Conservation (phyloP, 2,888 invertebrate species). For the Malthinus seriepunctatus region DNA sequence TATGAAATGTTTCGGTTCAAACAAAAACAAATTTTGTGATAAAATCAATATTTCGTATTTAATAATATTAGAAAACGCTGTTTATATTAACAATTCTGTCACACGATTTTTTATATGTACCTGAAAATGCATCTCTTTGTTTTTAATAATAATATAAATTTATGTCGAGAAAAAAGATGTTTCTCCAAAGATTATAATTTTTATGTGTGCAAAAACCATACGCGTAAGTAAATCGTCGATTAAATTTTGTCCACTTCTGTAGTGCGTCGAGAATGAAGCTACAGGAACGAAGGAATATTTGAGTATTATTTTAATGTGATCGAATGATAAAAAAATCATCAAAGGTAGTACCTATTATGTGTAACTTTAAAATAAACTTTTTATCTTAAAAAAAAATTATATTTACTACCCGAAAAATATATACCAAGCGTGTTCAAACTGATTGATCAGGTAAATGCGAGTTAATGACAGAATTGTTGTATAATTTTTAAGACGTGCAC, state of each 20-base stretch:
- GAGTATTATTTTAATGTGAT: too few species aligned
- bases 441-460: slow-evolving; percentile 10
- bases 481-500: slow-evolving; percentile 22
- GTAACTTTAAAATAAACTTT: background rate
- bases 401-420: background rate
- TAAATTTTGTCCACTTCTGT: too few species aligned
- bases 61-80: slow-evolving; percentile 12
- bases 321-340: background rate
- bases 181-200: slow-evolving; percentile 1
- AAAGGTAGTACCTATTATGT: background rate
- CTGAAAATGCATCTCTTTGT: slow-evolving; percentile 11
- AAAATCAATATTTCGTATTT: slow-evolving; percentile 20
- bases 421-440: slow-evolving; percentile 10
- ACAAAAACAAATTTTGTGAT: slow-evolving; percentile 28
- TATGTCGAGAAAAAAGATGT: background rate
- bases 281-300: too few species aligned
- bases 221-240: too few species aligned
- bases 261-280: too few species aligned
- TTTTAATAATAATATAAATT: background rate
- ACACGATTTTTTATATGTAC: slow-evolving; percentile 12
- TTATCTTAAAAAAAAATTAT: too few species aligned
- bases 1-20: slow-evolving; percentile 27
- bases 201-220: background rate
- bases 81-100: slow-evolving; percentile 23
- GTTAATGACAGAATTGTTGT: slow-evolving; percentile 26